Evolutionary conservation across 2,113 vertebrate species (phyloP), one percentile per base, ranked within the genome.

Genomic region (Oncorhynchus kisutch): DNA sequence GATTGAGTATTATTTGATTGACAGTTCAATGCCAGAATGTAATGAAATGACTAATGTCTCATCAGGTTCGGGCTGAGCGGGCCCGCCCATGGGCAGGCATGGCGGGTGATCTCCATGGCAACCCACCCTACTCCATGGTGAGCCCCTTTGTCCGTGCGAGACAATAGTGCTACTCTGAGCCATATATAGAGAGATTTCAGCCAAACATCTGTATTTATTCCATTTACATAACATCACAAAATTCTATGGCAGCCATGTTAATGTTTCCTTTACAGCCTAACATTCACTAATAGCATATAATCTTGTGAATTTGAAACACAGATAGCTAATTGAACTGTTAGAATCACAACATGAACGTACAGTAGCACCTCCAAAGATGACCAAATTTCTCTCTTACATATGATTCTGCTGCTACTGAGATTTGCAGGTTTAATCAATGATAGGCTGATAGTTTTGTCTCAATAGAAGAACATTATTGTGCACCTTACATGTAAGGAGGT

Each of bases 61-160:
- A 83, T 88, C 87, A 86, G 59, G 78, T 89, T 73, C 66, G 82
- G 59, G 71, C 83, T 57, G 77, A 87, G 80, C 73, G 74, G 70
- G 75, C 79, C 70, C 78, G 70, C 81, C 72, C 77, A 78, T 80
- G 69, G 70, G 68, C 71, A 75, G 79, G 81, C 66, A 67, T 86
- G 81, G 69, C 71, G 67, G 78, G 81, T 72, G 74, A 74, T 85
- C 81, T 84, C 81, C 79, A 79, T 87, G 82, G 85, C 81, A 87
- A 87, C 82, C 78, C 75, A 68, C 75, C 85, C 82, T 80, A 79
- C 80, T 80, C 83, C 78, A 84, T 82, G 82, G 85, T 86, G 85
- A 86, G 80, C 75, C 78, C 81, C 72, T 72, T 71, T 81, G 77
- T 78, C 49, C 79, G 59, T 72, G 68, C n/a, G 73, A 73, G 72